These are phyloP conservation scores for Lateolabrax maculatus DNA, from an alignment of 2,797 vertebrate genomes.

Conservation along the genomic window DNA sequence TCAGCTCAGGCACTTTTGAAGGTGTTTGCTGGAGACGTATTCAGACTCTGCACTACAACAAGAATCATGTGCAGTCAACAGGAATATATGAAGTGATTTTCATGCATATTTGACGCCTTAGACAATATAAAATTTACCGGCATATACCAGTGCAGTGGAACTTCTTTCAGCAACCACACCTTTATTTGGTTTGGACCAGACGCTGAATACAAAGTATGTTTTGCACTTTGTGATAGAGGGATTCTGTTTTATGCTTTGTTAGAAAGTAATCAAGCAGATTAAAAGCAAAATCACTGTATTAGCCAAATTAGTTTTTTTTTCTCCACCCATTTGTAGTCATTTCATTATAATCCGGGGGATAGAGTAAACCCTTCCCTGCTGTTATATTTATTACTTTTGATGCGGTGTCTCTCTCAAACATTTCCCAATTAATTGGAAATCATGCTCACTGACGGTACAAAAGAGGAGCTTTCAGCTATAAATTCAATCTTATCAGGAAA, in stretches of 20 bases:
- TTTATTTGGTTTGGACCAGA: slow-evolving; percentile 4
- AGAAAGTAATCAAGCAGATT: slow-evolving; percentile 63
- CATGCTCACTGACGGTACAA: slow-evolving; percentile 37
- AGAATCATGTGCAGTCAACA: not conserved
- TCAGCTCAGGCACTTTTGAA: slow-evolving; percentile 15
- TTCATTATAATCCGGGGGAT: slow-evolving; percentile 60
- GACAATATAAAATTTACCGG: too few relatives aligned
- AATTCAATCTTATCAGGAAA: slow-evolving; percentile 53
- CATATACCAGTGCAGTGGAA: not conserved
- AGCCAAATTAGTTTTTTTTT: slow-evolving; percentile 41
- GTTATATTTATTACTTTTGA: slow-evolving; percentile 63
- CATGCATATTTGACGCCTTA: not conserved
- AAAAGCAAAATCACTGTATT: slow-evolving; percentile 47
- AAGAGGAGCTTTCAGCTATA: slow-evolving; percentile 42
- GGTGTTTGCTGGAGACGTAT: not conserved
- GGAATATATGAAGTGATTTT: not conserved
- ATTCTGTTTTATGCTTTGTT: slow-evolving; percentile 30
- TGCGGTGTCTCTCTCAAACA: slow-evolving; percentile 40
- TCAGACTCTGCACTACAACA: not conserved
- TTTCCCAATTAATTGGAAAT: slow-evolving; percentile 62
- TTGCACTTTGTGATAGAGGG: slow-evolving; percentile 18
- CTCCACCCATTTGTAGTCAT: slow-evolving; percentile 44
- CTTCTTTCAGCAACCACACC: not conserved
- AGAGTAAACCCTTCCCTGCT: slow-evolving; percentile 54
- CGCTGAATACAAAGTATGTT: slow-evolving; percentile 13